phyloP scores from a whole-genome alignment of 2,888 invertebrate genomes.

The Spodoptera picta region DNA sequence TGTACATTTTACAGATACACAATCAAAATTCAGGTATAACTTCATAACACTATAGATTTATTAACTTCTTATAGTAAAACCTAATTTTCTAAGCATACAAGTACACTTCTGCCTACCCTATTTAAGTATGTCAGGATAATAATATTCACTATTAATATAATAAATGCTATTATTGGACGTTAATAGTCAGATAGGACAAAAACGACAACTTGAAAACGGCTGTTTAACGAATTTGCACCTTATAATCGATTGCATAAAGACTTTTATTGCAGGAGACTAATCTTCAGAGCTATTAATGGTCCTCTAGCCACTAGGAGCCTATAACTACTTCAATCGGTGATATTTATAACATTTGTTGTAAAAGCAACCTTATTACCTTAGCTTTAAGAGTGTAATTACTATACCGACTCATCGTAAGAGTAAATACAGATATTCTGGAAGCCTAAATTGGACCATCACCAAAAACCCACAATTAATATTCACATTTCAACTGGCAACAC shows the following conservation, averaged over 20 bases:
- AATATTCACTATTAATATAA: constrained; percentile 17
- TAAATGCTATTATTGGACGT: background rate
- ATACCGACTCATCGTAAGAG: no score
- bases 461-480: constrained; percentile 12
- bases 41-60: background rate
- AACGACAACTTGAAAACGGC: no score
- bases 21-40: background rate
- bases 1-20: constrained; percentile 1
- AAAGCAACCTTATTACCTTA: no score
- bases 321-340: no score
- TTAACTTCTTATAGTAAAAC: background rate
- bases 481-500: constrained; percentile 40
- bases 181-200: no score
- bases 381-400: no score
- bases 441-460: constrained; percentile 23
- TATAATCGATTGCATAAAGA: no score
- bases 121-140: constrained; percentile 15
- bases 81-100: background rate
- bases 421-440: constrained; percentile 13
- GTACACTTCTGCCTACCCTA: constrained; percentile 15
- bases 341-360: no score
- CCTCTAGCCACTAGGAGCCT: no score
- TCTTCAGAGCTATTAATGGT: no score
- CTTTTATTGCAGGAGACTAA: no score
- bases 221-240: no score